Conservation (phyloP, 2,888 invertebrate genomes). For the Cataglyphis albicans region DNA sequence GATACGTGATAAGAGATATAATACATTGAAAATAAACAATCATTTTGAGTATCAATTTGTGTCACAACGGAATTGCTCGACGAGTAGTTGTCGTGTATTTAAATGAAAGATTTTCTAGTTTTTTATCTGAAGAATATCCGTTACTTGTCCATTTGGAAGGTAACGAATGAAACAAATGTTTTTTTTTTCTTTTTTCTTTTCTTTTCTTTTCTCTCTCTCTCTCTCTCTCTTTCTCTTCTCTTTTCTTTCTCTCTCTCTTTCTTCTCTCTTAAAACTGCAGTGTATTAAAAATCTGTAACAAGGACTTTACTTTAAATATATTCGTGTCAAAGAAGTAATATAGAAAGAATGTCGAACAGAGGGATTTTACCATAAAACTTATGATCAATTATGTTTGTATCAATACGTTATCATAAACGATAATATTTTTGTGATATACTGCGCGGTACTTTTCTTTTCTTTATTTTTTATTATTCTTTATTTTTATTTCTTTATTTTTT, state of each 20-base stretch:
- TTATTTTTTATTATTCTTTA: too few relatives aligned
- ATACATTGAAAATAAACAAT: background rate
- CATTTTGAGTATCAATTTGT: background rate
- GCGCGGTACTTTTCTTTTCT: too few relatives aligned
- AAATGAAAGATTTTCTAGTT: background rate
- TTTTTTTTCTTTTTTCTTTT: too few relatives aligned
- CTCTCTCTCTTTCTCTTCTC: too few relatives aligned
- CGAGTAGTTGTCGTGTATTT: background rate
- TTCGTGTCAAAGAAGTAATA: background rate
- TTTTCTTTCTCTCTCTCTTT: too few relatives aligned
- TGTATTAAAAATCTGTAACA: background rate
- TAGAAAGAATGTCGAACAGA: background rate
- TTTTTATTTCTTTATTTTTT: too few relatives aligned
- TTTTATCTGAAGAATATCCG: background rate
- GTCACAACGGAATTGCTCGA: background rate
- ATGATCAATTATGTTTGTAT: background rate
- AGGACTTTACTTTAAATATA: slow-evolving; percentile 5
- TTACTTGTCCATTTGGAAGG: background rate
- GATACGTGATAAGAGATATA: background rate
- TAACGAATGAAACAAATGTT: background rate
- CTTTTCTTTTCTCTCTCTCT: too few relatives aligned
- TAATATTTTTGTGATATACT: background rate
- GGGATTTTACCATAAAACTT: slow-evolving; percentile 9
- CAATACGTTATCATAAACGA: background rate
- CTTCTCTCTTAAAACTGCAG: background rate